Conservation (phyloP, 2,113 vertebrate genomes). For the Regulus satrapa region DNA sequence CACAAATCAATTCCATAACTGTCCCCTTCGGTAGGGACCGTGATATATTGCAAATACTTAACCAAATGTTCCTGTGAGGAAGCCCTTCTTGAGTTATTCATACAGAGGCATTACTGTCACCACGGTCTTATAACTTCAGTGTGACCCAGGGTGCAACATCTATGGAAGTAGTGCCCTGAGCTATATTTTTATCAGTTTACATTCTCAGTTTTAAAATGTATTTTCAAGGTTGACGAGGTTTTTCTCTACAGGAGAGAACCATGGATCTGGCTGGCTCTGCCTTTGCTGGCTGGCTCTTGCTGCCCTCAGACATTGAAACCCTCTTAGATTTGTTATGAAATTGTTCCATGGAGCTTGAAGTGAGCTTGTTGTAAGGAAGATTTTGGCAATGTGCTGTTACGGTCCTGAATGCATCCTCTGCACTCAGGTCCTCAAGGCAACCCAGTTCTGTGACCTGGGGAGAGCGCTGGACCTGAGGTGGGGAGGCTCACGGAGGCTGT, state of each 20-base stretch:
- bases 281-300: neutral
- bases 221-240: neutral
- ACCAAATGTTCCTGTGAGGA: neutral
- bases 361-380: neutral
- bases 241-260: neutral
- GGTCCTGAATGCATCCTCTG: neutral
- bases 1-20: neutral
- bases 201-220: neutral
- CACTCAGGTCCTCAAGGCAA: neutral
- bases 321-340: neutral
- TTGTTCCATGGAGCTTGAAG: neutral
- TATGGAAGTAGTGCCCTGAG: neutral
- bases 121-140: neutral
- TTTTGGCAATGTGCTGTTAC: neutral
- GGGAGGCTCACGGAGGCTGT: neutral
- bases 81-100: neutral
- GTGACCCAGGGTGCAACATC: neutral
- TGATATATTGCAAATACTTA: neutral
- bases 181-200: neutral
- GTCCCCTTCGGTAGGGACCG: neutral
- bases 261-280: neutral
- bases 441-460: neutral
- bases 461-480: neutral
- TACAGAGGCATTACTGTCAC: neutral
- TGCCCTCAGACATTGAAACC: fast-evolving